Percentiles rank a stretch among this genome's conserved stretches.
phyloP scores from a whole-genome alignment of 2,113 vertebrate species.

The Gallinago paraguaiae region DNA sequence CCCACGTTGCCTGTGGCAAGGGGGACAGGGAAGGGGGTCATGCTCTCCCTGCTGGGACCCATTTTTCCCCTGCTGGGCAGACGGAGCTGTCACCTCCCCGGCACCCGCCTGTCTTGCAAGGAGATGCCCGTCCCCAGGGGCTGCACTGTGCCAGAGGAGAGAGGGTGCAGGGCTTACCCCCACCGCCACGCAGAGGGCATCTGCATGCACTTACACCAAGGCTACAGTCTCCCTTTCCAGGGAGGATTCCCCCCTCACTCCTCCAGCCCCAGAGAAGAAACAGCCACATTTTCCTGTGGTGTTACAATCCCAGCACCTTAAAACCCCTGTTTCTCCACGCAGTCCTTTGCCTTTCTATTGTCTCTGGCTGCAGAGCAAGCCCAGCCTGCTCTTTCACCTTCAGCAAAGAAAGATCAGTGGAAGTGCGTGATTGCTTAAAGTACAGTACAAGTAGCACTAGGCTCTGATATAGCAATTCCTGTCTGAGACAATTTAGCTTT shows the following conservation, averaged over 20 bases:
- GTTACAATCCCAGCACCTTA: background rate
- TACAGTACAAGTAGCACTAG: background rate
- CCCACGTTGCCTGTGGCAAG: fast-evolving
- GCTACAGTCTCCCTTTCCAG: background rate
- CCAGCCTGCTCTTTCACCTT: background rate
- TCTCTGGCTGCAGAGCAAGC: background rate
- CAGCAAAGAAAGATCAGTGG: background rate
- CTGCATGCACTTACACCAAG: fast-evolving
- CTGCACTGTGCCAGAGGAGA: fast-evolving
- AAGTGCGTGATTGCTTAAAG: background rate
- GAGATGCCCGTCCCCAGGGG: too few species aligned
- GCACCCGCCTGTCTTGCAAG: fast-evolving
- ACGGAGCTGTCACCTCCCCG: fast-evolving
- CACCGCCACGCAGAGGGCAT: fast-evolving
- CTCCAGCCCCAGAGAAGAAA: background rate
- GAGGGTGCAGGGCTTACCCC: fast-evolving
- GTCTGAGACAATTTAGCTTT: background rate
- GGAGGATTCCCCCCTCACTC: background rate
- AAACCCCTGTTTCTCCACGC: background rate
- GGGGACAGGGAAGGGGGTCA: too few species aligned
- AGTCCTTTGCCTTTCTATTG: background rate
- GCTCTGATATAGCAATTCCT: background rate
- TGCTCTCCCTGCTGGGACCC: fast-evolving
- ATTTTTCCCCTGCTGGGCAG: background rate
- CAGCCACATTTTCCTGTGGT: background rate